These are phyloP conservation scores for Platycheirus albimanus DNA, from an alignment of 2,888 invertebrate species.

Conservation along the genomic window DNA sequence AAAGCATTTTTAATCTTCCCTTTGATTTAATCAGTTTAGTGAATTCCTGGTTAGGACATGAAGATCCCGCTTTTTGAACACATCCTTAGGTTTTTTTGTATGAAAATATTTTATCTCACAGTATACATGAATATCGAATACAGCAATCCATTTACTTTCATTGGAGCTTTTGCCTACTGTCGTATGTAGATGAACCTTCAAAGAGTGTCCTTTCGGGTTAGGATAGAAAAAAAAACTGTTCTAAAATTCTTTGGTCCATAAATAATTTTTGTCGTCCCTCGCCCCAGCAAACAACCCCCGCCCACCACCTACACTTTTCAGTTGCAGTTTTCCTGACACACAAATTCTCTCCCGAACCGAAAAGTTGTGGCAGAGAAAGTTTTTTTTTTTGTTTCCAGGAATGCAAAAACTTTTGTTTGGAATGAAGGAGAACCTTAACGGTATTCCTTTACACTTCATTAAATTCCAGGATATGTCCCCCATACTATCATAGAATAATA, in stretches of 20 bases:
- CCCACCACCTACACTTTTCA: no score
- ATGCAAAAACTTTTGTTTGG: conserved; percentile 27
- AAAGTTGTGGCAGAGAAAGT: conserved; percentile 5
- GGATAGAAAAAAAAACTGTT: background rate
- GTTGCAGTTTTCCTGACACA: background rate
- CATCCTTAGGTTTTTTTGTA: no score
- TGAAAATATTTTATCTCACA: no score
- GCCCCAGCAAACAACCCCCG: no score
- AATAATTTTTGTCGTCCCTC: background rate
- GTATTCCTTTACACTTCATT: conserved; percentile 34
- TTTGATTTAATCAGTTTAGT: no score
- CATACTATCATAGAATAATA: conserved; percentile 8
- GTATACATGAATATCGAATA: no score
- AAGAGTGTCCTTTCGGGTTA: background rate
- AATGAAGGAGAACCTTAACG: background rate
- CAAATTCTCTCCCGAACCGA: background rate
- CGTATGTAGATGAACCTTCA: background rate
- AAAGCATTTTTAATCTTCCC: no score
- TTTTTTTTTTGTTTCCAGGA: conserved; percentile 1
- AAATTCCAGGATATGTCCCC: conserved; percentile 7
- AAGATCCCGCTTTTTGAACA: no score
- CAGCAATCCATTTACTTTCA: background rate
- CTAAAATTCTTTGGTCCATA: background rate
- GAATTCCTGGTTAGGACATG: no score
- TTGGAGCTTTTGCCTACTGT: background rate